Percentiles rank a stretch among this genome's conserved stretches.
These are phyloP conservation scores for Tetramorium alpestre DNA, from an alignment of 1,140 invertebrate species.

Conservation along the genomic window DNA sequence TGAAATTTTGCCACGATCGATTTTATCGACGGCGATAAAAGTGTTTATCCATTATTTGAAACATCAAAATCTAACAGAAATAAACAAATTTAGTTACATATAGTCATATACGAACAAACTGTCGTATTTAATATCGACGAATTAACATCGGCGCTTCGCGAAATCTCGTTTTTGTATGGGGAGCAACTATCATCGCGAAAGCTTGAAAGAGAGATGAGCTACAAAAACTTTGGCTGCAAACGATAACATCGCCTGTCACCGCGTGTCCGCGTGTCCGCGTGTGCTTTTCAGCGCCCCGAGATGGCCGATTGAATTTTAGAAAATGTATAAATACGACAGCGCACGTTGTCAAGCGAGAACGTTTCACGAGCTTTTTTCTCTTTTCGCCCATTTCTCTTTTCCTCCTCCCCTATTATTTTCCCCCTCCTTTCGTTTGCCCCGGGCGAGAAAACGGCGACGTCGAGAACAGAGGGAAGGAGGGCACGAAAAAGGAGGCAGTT, in stretches of 20 bases:
- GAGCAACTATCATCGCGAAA: background rate
- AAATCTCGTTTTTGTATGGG: background rate
- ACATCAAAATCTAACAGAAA: background rate
- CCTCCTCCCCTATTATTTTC: background rate
- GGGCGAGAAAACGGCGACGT: constrained; percentile 45
- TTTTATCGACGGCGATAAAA: background rate
- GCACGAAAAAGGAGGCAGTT: constrained; percentile 52
- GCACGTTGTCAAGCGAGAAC: constrained; percentile 48
- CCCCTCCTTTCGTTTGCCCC: background rate
- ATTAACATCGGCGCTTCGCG: background rate
- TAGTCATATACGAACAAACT: background rate
- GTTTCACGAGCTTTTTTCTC: constrained; percentile 24
- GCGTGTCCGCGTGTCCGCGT: background rate
- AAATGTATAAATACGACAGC: constrained; percentile 41
- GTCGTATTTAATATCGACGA: background rate
- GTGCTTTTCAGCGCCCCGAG: background rate
- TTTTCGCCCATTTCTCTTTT: background rate
- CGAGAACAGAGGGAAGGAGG: background rate
- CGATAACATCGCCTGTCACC: background rate
- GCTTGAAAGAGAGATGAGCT: background rate
- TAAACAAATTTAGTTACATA: background rate
- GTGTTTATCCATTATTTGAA: background rate
- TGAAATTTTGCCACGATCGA: background rate
- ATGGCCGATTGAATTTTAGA: constrained; percentile 50
- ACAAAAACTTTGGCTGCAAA: constrained; percentile 6